Evolutionary conservation across 2,888 invertebrate genomes (phyloP), one percentile per base, ranked within the genome.

Genomic region (Diabrotica balteata): DNA sequence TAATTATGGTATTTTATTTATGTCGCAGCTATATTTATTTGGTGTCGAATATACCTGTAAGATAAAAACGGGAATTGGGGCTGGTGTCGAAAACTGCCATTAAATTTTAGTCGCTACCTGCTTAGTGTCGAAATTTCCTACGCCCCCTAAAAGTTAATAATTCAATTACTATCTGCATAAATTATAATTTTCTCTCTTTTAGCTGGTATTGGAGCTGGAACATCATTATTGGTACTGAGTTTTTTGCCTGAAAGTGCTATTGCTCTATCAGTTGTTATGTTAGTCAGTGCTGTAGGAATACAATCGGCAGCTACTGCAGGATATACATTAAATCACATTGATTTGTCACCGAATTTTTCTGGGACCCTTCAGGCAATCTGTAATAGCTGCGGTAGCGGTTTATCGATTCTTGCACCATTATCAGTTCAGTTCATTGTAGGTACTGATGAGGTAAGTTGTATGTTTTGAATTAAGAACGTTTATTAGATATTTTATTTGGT

Each of bases 361-460:
- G 94, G 94, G 46, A 90, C 91, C 0, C 83, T 95, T 73, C 93
- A 94, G 92, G 94, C 94, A 8, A 89, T 95, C 75, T 92, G 93
- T 4, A 94, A 94, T 79, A 90, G 90, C 9, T 84, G 87, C 11
- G 90, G 91, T 0, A 93, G 92, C 77, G 84, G 93, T 8, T 90
- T 91, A 83, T 92, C 93, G 61, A 90, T 94, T 69, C 84, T 93
- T 75, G 93, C 93, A 0, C 94, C 95, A 0, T 82, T 93, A 0
- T 86, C 90, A 42, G 92, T 92, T 0, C 90, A 91, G 7, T 81
- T 88, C 7, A 87, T 95, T 42, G 89, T 93, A 1, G 32, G 32
- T 32, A 84, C 84, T 7, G 88, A 93, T 79, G 86, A 89, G 85
- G 93, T 92, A 58, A 69, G 69, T 66, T 8, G 11, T 82, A 47